A percentile compares a stretch with the other conserved stretches of the same genome.
phyloP scores from a whole-genome alignment of 2,113 vertebrate species.

The Paraplagusia blochii region DNA sequence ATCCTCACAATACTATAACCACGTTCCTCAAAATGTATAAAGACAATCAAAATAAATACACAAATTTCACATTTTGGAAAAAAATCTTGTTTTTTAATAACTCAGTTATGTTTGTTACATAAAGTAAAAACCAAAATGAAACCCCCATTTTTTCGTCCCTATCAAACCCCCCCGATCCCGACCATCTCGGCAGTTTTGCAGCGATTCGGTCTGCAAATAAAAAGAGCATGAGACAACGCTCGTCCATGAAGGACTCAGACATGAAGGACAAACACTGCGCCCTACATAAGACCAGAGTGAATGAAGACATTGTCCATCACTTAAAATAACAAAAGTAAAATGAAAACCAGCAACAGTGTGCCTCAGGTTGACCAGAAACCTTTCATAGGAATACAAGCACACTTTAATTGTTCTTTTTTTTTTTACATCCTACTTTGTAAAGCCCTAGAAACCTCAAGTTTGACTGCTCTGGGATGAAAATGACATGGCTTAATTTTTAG shows the following conservation, averaged over 20 bases:
- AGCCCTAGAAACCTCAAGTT: conserved; percentile 32
- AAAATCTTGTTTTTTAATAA: conserved; percentile 70
- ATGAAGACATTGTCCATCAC: conserved; percentile 54
- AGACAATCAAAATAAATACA: conserved; percentile 18
- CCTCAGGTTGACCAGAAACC: conserved; percentile 36
- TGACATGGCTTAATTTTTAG: conserved; percentile 39
- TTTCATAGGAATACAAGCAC: conserved; percentile 38
- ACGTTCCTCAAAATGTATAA: not conserved
- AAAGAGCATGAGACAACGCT: conserved; percentile 55
- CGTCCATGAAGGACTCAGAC: conserved; percentile 53
- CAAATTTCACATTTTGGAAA: conserved; percentile 57
- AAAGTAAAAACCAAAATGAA: conserved; percentile 73
- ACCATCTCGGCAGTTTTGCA: conserved; percentile 69
- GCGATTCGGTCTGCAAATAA: conserved; percentile 60
- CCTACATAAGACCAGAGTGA: conserved; percentile 55
- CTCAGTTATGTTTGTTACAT: conserved; percentile 72
- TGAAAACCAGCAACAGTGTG: conserved; percentile 33
- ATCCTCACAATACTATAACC: not conserved
- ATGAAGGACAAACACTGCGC: conserved; percentile 43
- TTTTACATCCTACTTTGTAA: conserved; percentile 30
- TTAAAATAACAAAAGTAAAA: conserved; percentile 55
- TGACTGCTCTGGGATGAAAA: conserved; percentile 35
- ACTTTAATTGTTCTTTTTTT: conserved; percentile 49
- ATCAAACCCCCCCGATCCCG: conserved; percentile 68
- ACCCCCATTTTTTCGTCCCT: conserved; percentile 54